These are phyloP conservation scores for Dasypus novemcinctus DNA, from an alignment of 2,113 vertebrate species.

Conservation along the genomic window DNA sequence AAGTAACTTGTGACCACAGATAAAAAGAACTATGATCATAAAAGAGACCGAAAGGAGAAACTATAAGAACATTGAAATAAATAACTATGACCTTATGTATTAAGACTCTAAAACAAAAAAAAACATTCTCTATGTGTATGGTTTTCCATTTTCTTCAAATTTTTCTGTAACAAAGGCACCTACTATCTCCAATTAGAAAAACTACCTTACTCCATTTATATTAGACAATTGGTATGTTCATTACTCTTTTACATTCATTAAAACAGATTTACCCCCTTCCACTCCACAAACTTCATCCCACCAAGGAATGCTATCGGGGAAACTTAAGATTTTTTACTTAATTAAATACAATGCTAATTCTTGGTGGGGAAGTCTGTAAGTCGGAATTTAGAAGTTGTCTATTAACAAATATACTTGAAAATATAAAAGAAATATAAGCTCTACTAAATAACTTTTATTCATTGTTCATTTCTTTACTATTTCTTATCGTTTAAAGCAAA, in stretches of 20 bases:
- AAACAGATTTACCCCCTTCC: neutral
- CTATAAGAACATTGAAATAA: neutral
- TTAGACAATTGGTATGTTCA: neutral
- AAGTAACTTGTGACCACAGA: neutral
- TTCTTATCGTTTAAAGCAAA: constrained; percentile 18
- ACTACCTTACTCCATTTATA: neutral
- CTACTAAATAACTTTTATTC: neutral
- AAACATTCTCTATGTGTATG: neutral
- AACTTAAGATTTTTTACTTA: neutral
- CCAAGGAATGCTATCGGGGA: neutral
- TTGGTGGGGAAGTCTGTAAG: neutral
- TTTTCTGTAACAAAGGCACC: neutral
- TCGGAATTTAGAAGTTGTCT: neutral
- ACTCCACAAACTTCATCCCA: neutral
- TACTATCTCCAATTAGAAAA: neutral
- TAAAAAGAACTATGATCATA: neutral
- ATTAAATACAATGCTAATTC: neutral
- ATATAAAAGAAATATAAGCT: neutral
- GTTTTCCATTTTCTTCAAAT: neutral
- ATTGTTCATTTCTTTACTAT: neutral
- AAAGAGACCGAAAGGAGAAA: neutral
- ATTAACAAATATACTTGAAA: neutral
- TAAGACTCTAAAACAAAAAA: constrained; percentile 10
- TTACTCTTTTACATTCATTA: neutral
- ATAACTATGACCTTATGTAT: neutral